Percentiles rank a stretch among this genome's conserved stretches.
These are phyloP conservation scores for Papilio demoleus DNA, from an alignment of 2,888 invertebrate genomes.

Conservation along the genomic window DNA sequence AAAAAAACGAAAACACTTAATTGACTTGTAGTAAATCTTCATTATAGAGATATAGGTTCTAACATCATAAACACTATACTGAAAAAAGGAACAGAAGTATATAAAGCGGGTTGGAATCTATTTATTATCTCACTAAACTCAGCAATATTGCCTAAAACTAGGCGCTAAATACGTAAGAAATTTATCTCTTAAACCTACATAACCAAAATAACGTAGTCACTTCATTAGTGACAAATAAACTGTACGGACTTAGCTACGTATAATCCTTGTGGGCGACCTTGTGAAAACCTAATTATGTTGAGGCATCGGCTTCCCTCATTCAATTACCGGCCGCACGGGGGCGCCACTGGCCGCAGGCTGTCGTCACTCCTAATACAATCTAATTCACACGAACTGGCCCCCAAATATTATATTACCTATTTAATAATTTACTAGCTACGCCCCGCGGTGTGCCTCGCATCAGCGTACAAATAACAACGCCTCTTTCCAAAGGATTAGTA, in stretches of 20 bases:
- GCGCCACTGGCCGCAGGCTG: constrained; percentile 28
- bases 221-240: constrained; percentile 8
- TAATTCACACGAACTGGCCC: constrained; percentile 30
- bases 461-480: not conserved
- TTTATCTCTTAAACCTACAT: not conserved
- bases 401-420: constrained; percentile 19
- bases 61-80: too few relatives aligned
- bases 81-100: too few relatives aligned
- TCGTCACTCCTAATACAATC: constrained; percentile 34
- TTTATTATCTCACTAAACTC: too few relatives aligned
- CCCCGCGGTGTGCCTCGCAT: not conserved
- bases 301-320: constrained; percentile 35
- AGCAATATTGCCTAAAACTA: not conserved
- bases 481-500: not conserved
- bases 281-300: constrained; percentile 29
- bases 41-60: too few relatives aligned
- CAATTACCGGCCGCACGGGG: constrained; percentile 33
- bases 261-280: constrained; percentile 27
- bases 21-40: not conserved
- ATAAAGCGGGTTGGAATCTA: too few relatives aligned
- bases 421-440: not conserved
- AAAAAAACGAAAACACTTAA: not conserved
- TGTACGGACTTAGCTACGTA: not conserved
- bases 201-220: not conserved
- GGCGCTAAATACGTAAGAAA: not conserved